Conservation (phyloP, 2,888 invertebrate species). For the Dryomyza anilis region DNA sequence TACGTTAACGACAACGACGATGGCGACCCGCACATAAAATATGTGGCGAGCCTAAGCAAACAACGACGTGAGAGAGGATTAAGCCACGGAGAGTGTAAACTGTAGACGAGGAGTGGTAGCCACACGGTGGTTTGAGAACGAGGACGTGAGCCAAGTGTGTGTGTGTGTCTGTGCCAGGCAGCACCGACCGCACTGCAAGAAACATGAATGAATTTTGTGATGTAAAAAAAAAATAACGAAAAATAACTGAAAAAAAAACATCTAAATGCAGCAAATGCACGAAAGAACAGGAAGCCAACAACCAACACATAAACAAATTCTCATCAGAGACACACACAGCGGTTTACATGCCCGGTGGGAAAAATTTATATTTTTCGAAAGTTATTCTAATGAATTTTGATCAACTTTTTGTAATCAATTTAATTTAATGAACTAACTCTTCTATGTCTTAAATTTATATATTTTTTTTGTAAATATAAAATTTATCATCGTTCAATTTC, state of each 20-base stretch:
- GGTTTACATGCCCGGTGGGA: no score
- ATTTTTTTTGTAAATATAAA: no score
- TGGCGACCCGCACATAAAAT: constrained; percentile 15
- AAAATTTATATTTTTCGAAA: no score
- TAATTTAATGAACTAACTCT: no score
- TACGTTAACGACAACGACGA: constrained; percentile 22
- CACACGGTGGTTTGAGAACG: background rate
- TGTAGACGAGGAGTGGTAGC: background rate
- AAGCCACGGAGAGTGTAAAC: background rate
- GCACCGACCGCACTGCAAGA: constrained; percentile 8
- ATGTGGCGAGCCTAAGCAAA: constrained; percentile 23
- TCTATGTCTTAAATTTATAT: no score
- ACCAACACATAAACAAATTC: constrained; percentile 31
- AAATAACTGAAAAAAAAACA: constrained; percentile 17
- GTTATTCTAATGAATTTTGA: no score
- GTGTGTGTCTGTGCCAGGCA: background rate
- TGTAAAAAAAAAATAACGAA: constrained; percentile 9
- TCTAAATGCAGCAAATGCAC: constrained; percentile 19
- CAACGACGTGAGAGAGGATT: constrained; percentile 5
- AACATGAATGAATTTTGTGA: constrained; percentile 17
- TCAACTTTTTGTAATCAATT: no score
- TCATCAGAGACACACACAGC: no score
- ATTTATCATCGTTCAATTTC: no score
- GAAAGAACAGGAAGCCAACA: constrained; percentile 2
- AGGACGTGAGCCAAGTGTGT: background rate